Evolutionary conservation across 1,140 invertebrate genomes (phyloP).

Genomic region (Phocides pigmalion): DNA sequence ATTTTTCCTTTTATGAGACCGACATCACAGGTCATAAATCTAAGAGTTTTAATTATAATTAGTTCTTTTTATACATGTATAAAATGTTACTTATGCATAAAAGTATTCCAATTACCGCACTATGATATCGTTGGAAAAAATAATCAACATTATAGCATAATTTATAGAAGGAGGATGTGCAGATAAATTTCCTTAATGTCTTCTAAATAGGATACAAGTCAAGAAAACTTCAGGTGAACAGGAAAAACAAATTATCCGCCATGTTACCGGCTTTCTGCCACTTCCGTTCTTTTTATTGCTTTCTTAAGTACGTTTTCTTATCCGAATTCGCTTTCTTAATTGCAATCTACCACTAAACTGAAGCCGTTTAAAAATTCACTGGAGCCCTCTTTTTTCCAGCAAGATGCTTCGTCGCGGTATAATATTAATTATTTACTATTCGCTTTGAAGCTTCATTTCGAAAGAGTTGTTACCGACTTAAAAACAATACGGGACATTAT

Average conservation of each 20-base stretch:
- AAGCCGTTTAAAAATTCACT: slow-evolving; percentile 48
- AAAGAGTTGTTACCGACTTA: slow-evolving; percentile 51
- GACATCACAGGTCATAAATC: too few relatives aligned
- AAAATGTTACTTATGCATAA: too few relatives aligned
- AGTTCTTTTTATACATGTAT: too few relatives aligned
- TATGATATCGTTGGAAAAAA: not conserved
- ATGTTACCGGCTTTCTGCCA: slow-evolving; percentile 40
- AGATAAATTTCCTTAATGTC: slow-evolving; percentile 1
- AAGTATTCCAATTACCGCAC: not conserved
- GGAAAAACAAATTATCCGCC: slow-evolving; percentile 23
- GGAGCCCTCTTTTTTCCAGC: slow-evolving; percentile 46
- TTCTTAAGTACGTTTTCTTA: slow-evolving; percentile 41
- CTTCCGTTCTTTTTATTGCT: slow-evolving; percentile 42
- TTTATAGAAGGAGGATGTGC: not conserved
- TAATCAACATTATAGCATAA: not conserved
- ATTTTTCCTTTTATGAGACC: too few relatives aligned
- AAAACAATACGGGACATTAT: slow-evolving; percentile 38
- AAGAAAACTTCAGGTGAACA: slow-evolving; percentile 13
- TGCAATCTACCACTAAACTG: slow-evolving; percentile 42
- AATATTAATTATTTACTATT: slow-evolving; percentile 32
- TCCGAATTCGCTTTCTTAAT: slow-evolving; percentile 52
- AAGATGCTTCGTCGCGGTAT: slow-evolving; percentile 31
- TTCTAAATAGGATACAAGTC: not conserved
- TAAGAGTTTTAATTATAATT: too few relatives aligned
- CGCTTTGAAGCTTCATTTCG: slow-evolving; percentile 43